phyloP scores from a whole-genome alignment of 2,888 invertebrate genomes.

The Standfussiana lucernea region DNA sequence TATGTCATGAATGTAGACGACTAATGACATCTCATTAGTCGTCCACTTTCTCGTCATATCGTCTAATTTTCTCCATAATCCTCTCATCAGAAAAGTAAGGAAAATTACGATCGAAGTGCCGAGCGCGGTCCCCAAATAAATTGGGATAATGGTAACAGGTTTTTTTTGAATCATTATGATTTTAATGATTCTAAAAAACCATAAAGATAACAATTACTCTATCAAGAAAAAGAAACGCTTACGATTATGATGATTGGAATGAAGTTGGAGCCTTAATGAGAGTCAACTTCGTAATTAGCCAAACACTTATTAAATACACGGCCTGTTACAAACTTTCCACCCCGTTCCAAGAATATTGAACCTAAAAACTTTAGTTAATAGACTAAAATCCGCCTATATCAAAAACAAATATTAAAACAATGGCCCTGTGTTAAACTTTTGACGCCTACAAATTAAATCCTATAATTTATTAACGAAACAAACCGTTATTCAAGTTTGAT shows the following conservation, averaged over 20 bases:
- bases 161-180: no score
- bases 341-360: background rate
- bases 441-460: conserved; percentile 2
- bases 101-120: background rate
- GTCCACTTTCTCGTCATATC: background rate
- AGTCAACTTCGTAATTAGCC: conserved; percentile 7
- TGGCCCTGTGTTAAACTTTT: conserved; percentile 13
- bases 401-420: conserved; percentile 14
- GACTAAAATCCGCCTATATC: background rate
- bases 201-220: background rate
- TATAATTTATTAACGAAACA: conserved; percentile 5
- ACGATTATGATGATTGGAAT: conserved; percentile 6
- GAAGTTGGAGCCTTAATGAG: background rate
- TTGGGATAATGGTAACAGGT: no score
- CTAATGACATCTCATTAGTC: background rate
- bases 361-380: background rate
- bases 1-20: background rate
- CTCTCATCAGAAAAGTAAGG: background rate
- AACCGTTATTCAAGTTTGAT: conserved; percentile 1
- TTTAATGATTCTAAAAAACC: background rate
- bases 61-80: background rate
- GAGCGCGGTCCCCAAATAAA: background rate
- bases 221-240: background rate
- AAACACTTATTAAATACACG: background rate
- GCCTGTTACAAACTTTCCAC: conserved; percentile 2